Conservation (phyloP, 2,888 invertebrate genomes). For the Diarsia mendica region DNA sequence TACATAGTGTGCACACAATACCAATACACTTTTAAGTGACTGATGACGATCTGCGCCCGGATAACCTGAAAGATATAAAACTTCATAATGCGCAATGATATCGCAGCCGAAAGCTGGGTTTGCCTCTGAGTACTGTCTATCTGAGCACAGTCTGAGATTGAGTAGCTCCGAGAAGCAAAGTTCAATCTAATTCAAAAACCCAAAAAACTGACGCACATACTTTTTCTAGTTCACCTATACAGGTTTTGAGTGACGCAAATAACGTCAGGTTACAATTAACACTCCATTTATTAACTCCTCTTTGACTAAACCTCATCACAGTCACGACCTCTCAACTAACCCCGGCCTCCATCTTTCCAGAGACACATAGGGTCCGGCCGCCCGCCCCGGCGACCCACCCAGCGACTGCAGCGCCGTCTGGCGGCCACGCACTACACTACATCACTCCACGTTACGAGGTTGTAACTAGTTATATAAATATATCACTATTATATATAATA, state of each 20-base stretch:
- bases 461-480: conserved; percentile 56
- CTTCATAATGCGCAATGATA: not conserved
- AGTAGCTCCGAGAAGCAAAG: not conserved
- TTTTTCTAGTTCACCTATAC: not conserved
- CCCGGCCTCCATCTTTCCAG: conserved; percentile 59
- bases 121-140: not conserved
- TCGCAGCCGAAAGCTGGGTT: not conserved
- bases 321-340: conserved; percentile 10
- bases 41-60: not conserved
- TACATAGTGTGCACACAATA: not conserved
- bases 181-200: not conserved
- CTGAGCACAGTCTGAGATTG: too few relatives aligned
- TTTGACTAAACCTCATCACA: not conserved
- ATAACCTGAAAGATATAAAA: not conserved
- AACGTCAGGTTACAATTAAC: conserved; percentile 24
- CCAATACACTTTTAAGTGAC: not conserved
- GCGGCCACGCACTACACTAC: conserved; percentile 39
- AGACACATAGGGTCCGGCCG: conserved; percentile 69
- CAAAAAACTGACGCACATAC: not conserved
- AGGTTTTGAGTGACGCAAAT: conserved; percentile 1
- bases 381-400: conserved; percentile 32
- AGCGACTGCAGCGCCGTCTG: conserved; percentile 31
- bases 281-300: conserved; percentile 37
- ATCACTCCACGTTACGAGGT: conserved; percentile 55
- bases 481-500: conserved; percentile 45